Base-by-base conservation (phyloP, 2,888 invertebrate species). In the Tupiocoris notatus region DNA sequence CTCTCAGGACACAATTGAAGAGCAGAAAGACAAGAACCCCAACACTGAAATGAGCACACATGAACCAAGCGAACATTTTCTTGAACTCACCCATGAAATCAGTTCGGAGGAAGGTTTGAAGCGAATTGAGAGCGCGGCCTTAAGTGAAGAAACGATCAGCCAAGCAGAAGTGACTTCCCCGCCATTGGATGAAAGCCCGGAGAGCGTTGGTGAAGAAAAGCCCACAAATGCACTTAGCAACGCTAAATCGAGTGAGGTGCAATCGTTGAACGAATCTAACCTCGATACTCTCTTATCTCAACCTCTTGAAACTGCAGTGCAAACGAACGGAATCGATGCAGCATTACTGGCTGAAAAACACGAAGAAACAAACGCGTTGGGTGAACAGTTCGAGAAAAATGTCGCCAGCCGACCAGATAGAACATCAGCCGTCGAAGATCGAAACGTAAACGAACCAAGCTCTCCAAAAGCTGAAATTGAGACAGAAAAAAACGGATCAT, bases 1-100 rank as follows among this genome's bases (percentile, higher is more conserved):
- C 56, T 67, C 67, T 16, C 67, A 67, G 16, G 56, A 67, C 21
- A 67, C 67, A 0, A 56, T 67, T 1, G 67, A 67, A 67, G 67
- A 67, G 17, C 39, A 39, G 39, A 39, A 39, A 39, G 12, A 39
- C 12, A 12, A 3, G 6, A 12, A 39, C 12, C 6, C 39, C 39
- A 7, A 3, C 12, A 39, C 3, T 7, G 39, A 39, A 3, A 12
- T 12, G 6, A 39, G 3, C 12, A 39, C 39, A 39, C 39, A 12
- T 12, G 39, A 39, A 39, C 39, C 39, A 3, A 39, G 39, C 12
- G 12, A 39, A 39, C 3, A 3, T 12, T 39, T 12, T 39, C 39
- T 39, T 12, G 39, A 39, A 12, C 12, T 12, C 39, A 7, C 39
- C 3, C 3, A 39, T 39, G 39, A 39, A 39, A 39, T 39, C 3